phyloP scores from a whole-genome alignment of 1,140 invertebrate species.

The Euglossa dilemma region DNA sequence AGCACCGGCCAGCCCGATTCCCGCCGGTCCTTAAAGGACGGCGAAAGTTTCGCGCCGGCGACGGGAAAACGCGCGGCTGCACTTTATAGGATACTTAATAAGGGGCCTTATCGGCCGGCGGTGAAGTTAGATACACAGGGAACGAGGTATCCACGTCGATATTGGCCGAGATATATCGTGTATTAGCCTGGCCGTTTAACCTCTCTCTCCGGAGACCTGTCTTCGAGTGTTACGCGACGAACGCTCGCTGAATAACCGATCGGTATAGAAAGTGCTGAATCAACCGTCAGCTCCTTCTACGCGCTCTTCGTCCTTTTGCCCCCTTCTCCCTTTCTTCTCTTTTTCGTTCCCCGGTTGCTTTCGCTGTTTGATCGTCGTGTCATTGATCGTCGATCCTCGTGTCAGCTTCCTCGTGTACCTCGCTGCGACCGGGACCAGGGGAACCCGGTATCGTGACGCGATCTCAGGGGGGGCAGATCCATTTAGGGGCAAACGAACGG shows the following conservation, averaged over 20 bases:
- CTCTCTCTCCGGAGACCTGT: slow-evolving; percentile 31
- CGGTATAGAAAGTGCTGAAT: slow-evolving; percentile 19
- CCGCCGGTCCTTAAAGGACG: slow-evolving; percentile 35
- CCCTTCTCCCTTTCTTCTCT: neutral
- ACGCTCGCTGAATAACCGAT: neutral
- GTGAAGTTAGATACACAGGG: slow-evolving; percentile 66
- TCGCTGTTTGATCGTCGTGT: neutral
- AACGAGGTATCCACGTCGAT: slow-evolving; percentile 64
- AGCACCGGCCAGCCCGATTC: neutral
- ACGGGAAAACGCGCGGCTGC: slow-evolving; percentile 57
- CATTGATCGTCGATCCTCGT: neutral
- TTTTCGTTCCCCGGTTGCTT: neutral
- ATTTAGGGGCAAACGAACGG: slow-evolving; percentile 8
- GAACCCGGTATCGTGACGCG: neutral
- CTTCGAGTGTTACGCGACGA: slow-evolving; percentile 44
- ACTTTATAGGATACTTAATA: slow-evolving; percentile 66
- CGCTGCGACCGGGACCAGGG: neutral
- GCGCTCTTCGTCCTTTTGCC: neutral
- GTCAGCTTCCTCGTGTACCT: neutral
- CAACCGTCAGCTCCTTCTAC: no score
- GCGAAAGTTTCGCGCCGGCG: slow-evolving; percentile 46
- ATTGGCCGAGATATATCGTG: slow-evolving; percentile 55
- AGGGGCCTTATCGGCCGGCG: slow-evolving; percentile 61
- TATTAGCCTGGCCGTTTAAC: slow-evolving; percentile 55
- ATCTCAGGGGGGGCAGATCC: neutral